Evolutionary conservation across 2,888 invertebrate genomes (phyloP).

Genomic region (Epinotia nisella): DNA sequence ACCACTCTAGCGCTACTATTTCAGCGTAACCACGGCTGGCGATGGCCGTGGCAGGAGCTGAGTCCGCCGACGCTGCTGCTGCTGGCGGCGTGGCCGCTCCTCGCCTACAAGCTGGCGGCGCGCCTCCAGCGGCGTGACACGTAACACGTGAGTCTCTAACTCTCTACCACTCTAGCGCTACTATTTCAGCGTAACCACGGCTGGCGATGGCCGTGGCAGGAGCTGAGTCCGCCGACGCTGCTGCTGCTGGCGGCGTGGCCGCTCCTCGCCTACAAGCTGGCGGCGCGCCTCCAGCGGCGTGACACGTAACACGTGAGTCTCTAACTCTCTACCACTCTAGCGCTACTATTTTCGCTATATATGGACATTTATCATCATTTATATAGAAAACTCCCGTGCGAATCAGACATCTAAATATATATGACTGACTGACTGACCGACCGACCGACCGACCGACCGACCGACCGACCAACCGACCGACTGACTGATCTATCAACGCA

Average conservation of each 20-base stretch:
- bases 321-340: too few relatives aligned
- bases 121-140: conserved; percentile 53
- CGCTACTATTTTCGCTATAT: too few relatives aligned
- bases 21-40: conserved; percentile 73
- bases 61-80: conserved; percentile 82
- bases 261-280: conserved; percentile 81
- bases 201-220: conserved; percentile 87
- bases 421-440: too few relatives aligned
- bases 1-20: neutral
- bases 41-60: conserved; percentile 87
- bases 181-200: conserved; percentile 68
- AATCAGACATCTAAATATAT: too few relatives aligned
- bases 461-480: too few relatives aligned
- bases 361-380: too few relatives aligned
- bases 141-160: conserved; percentile 49
- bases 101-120: conserved; percentile 75
- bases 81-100: conserved; percentile 87
- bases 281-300: conserved; percentile 54
- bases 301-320: conserved; percentile 51
- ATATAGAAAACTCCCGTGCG: too few relatives aligned
- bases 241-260: conserved; percentile 88
- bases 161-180: too few relatives aligned
- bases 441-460: too few relatives aligned
- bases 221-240: conserved; percentile 83
- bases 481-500: too few relatives aligned